Percentiles rank a stretch among this genome's conserved stretches.
Conservation (phyloP, 2,888 invertebrate genomes). For the Amorpha juglandis region DNA sequence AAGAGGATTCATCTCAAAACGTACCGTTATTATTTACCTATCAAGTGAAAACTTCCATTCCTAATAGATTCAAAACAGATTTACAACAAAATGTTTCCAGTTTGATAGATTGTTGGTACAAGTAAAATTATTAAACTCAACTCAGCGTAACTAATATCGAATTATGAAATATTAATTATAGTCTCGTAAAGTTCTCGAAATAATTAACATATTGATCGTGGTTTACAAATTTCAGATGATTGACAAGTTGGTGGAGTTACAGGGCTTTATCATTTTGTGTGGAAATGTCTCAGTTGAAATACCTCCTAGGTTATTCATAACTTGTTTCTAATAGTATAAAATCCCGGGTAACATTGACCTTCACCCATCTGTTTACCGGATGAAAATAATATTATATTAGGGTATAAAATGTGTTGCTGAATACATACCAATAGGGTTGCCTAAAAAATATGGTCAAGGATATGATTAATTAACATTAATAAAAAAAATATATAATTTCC, state of each 20-base stretch:
- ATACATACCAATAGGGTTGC: too few relatives aligned
- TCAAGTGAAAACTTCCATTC: background rate
- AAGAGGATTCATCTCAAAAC: background rate
- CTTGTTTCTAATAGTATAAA: too few relatives aligned
- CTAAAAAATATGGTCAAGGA: too few relatives aligned
- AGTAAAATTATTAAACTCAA: slow-evolving; percentile 6
- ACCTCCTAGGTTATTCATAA: too few relatives aligned
- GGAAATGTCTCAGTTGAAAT: background rate
- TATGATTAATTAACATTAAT: too few relatives aligned
- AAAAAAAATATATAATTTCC: too few relatives aligned
- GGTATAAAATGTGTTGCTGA: too few relatives aligned
- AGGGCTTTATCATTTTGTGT: background rate
- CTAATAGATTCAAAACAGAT: slow-evolving; percentile 15
- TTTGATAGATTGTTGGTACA: slow-evolving; percentile 12
- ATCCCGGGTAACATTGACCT: too few relatives aligned
- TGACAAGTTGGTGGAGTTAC: background rate
- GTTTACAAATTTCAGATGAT: slow-evolving; percentile 4
- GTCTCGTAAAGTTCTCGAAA: background rate
- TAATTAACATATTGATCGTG: slow-evolving; percentile 7
- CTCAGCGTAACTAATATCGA: slow-evolving; percentile 6
- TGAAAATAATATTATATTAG: too few relatives aligned
- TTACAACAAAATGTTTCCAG: slow-evolving; percentile 8
- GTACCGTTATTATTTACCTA: slow-evolving; percentile 5
- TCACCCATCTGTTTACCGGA: too few relatives aligned
- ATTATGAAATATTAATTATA: slow-evolving; percentile 20